Evolutionary conservation across 2,888 invertebrate species (phyloP), one percentile per base, ranked within the genome.

Genomic region (Chymomyza caudatula): DNA sequence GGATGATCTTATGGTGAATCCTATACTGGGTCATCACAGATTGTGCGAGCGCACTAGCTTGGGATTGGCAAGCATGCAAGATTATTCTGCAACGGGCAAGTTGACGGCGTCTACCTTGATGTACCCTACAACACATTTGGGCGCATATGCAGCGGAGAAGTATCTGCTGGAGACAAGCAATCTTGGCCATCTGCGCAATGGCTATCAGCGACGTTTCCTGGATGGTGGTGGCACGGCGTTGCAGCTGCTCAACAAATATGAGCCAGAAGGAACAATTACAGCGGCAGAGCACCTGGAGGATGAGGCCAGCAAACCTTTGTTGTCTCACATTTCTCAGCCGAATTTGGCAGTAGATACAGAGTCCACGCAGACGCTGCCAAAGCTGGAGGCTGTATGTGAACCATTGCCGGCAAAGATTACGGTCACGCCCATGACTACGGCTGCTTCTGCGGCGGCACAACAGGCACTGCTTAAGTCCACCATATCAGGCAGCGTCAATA

Each of bases 11-110:
- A 90, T 90, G 89, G 89, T 91, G 3, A 91, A 91, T 86, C 91
- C 91, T 43, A 90, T 91, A 63, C 83, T 93, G 47, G 92, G 93
- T 0, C 93, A 93, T 86, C 93, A 93, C 78, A 92, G 93, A 60
- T 89, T 93, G 15, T 93, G 93, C 84, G 93, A 93, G 79, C 82
- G 90, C 6, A 90, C 89, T 0, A 37, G 11, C 29, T 37, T 37
- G 29, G 29, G 29, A 2, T 37, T 37, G 11, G 29, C 29, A 2
- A 5, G 73, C 0, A 61, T 17, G 2, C 67, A 64, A 57, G 63
- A 61, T 37, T 67, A 65, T 25, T 60, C 57, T 25, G 55, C 68
- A 43, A 23, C 69, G 62, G 58, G 74, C 8, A 82, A 73, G 51
- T 4, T 80, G 4, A 75, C 74, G 0, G 72, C 79, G 1, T 75